Percentiles rank a stretch among this genome's conserved stretches.
Conservation (phyloP, 2,797 vertebrate genomes). For the Darevskia nairensis region DNA sequence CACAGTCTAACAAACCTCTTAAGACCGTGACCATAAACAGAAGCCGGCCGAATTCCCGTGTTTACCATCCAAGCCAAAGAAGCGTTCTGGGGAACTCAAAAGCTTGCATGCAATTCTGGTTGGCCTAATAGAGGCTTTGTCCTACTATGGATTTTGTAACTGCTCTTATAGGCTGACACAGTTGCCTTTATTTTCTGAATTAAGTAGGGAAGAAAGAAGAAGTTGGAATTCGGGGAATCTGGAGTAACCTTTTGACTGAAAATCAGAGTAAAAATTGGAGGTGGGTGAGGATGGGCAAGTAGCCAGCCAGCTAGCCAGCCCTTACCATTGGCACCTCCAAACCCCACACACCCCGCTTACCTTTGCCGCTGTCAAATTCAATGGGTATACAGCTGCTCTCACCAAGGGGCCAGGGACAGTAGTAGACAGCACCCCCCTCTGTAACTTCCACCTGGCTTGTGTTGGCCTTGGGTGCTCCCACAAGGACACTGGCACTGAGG, state of each 20-base stretch:
- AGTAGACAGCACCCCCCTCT: slow-evolving; percentile 90
- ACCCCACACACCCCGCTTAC: slow-evolving; percentile 69
- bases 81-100: no score
- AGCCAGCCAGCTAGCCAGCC: not conserved
- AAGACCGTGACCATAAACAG: no score
- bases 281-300: not conserved
- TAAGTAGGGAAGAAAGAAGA: not conserved
- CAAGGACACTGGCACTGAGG: slow-evolving; percentile 86
- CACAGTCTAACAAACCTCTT: no score
- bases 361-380: slow-evolving; percentile 84
- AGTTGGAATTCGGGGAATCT: not conserved
- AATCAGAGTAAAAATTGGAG: not conserved
- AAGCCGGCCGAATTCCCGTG: no score
- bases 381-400: slow-evolving; percentile 77
- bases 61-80: no score
- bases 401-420: slow-evolving; percentile 87
- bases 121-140: no score
- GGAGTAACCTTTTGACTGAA: not conserved
- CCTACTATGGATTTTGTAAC: no score
- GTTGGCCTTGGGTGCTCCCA: slow-evolving; percentile 92
- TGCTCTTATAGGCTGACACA: no score
- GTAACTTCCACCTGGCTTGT: slow-evolving; percentile 83
- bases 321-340: rapidly evolving
- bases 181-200: not conserved
- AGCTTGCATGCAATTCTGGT: no score